A percentile compares a stretch with the other conserved stretches of the same genome.
Conservation (phyloP, 2,888 invertebrate genomes). For the Odontocolon sp. region DNA sequence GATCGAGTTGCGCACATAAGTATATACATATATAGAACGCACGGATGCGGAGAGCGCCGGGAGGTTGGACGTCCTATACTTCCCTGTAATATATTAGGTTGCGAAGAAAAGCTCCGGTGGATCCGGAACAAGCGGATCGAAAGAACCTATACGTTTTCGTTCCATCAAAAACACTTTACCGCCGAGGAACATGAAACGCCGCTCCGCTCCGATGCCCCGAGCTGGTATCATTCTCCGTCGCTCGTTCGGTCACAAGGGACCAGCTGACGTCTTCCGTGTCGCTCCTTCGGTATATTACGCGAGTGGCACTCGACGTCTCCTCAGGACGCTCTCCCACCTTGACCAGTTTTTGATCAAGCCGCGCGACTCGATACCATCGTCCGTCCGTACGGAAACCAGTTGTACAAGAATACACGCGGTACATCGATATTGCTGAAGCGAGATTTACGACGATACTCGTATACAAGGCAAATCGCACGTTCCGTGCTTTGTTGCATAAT, state of each 20-base stretch:
- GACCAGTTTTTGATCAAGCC: too few relatives aligned
- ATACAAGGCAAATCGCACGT: neutral
- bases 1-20: too few relatives aligned
- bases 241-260: slow-evolving; percentile 26
- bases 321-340: too few relatives aligned
- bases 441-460: slow-evolving; percentile 11
- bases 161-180: slow-evolving; percentile 55
- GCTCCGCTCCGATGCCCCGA: slow-evolving; percentile 42
- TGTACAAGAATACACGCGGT: neutral
- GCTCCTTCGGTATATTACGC: slow-evolving; percentile 60
- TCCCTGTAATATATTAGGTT: neutral
- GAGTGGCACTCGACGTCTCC: slow-evolving; percentile 56
- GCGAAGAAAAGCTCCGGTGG: neutral
- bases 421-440: slow-evolving; percentile 28
- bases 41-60: neutral
- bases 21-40: neutral
- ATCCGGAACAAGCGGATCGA: slow-evolving; percentile 19
- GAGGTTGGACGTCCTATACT: neutral
- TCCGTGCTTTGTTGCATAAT: too few relatives aligned
- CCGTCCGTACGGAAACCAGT: too few relatives aligned
- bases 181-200: slow-evolving; percentile 35
- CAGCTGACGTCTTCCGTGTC: slow-evolving; percentile 60
- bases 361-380: too few relatives aligned
- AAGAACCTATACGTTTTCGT: slow-evolving; percentile 14
- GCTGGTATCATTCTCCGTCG: neutral